Evolutionary conservation across 2,888 invertebrate species (phyloP).

Genomic region (Tromatobia lineatoria): DNA sequence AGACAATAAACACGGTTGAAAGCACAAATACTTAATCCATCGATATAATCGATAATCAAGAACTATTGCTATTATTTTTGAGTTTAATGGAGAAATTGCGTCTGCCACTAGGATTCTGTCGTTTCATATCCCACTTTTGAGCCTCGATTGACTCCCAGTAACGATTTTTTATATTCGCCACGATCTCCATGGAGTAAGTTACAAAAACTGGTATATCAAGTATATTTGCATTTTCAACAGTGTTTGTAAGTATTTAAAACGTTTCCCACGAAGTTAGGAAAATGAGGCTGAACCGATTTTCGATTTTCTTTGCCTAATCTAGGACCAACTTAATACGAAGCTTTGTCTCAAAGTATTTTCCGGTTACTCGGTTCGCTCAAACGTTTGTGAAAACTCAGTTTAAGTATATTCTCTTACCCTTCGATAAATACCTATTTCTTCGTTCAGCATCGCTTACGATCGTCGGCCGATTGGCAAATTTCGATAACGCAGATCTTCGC

Average conservation of each 20-base stretch:
- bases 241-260: neutral
- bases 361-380: neutral
- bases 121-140: neutral
- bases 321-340: neutral
- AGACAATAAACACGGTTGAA: neutral
- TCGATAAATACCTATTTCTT: slow-evolving; percentile 34
- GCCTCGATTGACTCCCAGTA: neutral
- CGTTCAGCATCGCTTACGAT: slow-evolving; percentile 28
- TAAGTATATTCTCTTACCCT: slow-evolving; percentile 55
- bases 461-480: slow-evolving; percentile 6
- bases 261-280: neutral
- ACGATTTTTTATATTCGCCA: neutral
- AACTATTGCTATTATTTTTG: neutral
- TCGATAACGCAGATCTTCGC: neutral
- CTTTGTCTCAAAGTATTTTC: slow-evolving; percentile 59
- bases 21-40: neutral
- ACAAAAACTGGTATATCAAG: neutral
- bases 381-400: neutral
- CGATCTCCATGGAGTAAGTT: neutral
- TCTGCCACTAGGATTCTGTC: neutral
- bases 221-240: neutral
- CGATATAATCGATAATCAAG: neutral
- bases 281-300: neutral
- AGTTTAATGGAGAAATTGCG: too few relatives aligned
- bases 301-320: neutral